These are phyloP conservation scores for Actinopyga echinites DNA, from an alignment of 53 echinoderm and acorn worm species.

Conservation along the genomic window DNA sequence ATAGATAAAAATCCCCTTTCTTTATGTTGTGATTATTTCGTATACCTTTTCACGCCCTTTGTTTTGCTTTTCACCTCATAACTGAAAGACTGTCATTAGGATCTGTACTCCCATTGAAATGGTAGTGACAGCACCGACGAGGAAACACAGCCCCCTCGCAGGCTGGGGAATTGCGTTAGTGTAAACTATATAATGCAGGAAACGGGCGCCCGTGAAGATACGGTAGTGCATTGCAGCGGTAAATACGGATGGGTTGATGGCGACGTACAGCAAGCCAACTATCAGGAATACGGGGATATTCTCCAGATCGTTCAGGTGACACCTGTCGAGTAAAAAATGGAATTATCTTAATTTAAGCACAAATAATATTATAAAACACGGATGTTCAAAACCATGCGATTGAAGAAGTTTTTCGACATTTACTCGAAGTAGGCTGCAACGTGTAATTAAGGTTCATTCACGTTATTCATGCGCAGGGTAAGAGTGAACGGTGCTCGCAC, in stretches of 20 bases:
- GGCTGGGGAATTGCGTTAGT: slow-evolving; percentile 65
- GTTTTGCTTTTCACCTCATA: background rate
- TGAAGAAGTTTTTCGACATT: background rate
- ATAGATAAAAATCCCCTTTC: too few relatives aligned
- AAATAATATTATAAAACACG: too few relatives aligned
- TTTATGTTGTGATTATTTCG: too few relatives aligned
- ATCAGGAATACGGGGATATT: slow-evolving; percentile 76
- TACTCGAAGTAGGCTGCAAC: too few relatives aligned
- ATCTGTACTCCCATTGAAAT: slow-evolving; percentile 59
- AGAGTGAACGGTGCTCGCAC: too few relatives aligned
- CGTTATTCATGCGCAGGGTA: too few relatives aligned
- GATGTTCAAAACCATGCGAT: background rate
- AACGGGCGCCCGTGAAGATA: slow-evolving; percentile 59
- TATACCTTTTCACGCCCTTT: too few relatives aligned
- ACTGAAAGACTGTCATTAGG: slow-evolving; percentile 6
- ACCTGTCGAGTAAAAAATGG: slow-evolving; percentile 29
- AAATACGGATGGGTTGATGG: slow-evolving; percentile 56
- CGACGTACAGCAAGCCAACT: slow-evolving; percentile 74
- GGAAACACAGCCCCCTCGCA: slow-evolving; percentile 40
- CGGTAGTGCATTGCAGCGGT: slow-evolving; percentile 70
- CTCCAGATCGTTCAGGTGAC: slow-evolving; percentile 84
- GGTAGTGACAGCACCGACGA: slow-evolving; percentile 35
- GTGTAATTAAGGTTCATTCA: too few relatives aligned
- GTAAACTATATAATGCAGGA: slow-evolving; percentile 63
- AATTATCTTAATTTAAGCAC: too few relatives aligned